phyloP scores from a whole-genome alignment of 2,797 vertebrate species.

The Avahi laniger region DNA sequence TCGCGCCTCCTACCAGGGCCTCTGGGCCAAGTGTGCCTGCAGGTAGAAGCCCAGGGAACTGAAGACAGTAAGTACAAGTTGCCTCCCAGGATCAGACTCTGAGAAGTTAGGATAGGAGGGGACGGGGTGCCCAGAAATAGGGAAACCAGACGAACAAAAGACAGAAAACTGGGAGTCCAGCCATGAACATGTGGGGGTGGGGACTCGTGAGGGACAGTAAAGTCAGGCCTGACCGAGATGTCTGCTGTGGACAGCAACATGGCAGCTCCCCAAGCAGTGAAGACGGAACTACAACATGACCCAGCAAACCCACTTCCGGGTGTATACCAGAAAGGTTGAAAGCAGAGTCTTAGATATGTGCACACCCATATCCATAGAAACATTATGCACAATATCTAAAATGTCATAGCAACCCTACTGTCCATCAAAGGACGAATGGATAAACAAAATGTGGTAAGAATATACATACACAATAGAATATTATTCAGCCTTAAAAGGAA shows the following conservation, averaged over 20 bases:
- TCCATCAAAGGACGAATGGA: neutral
- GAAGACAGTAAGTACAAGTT: neutral
- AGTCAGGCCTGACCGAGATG: neutral
- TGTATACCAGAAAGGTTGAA: neutral
- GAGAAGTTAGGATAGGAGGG: neutral
- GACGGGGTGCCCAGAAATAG: neutral
- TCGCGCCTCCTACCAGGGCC: neutral
- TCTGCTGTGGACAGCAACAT: neutral
- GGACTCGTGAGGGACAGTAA: neutral
- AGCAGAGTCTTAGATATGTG: neutral
- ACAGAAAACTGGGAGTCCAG: neutral
- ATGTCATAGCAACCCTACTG: neutral
- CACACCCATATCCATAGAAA: neutral
- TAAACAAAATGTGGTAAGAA: neutral
- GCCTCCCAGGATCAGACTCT: neutral
- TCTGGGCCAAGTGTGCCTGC: neutral
- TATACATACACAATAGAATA: neutral
- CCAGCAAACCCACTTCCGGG: neutral
- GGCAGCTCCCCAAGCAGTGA: too few species aligned
- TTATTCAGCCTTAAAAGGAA: neutral
- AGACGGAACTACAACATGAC: neutral
- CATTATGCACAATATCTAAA: neutral
- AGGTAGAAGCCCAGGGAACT: neutral
- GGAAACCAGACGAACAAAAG: neutral
- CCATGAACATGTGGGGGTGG: rapidly evolving